These are phyloP conservation scores for Micronycteris hirsuta DNA, from an alignment of 2,113 vertebrate species.

Conservation along the genomic window DNA sequence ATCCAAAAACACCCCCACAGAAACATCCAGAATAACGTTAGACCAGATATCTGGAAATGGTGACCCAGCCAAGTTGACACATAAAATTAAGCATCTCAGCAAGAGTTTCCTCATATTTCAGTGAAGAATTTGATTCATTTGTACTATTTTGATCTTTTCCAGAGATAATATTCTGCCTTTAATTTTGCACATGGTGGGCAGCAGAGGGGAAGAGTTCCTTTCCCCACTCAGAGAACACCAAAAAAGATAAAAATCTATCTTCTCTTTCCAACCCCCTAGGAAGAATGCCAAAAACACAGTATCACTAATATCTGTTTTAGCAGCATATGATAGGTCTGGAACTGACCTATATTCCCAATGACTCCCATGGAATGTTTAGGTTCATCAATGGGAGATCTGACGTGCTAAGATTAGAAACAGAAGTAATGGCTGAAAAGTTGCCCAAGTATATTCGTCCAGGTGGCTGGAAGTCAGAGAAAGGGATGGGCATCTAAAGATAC, in stretches of 20 bases:
- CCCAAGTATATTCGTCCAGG: not conserved
- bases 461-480: not conserved
- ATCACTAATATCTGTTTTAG: not conserved
- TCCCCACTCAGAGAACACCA: not conserved
- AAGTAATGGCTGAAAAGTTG: not conserved
- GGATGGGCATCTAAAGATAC: not conserved
- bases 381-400: not conserved
- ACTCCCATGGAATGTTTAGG: not conserved
- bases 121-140: not conserved
- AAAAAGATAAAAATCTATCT: not conserved
- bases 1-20: not conserved
- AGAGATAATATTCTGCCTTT: not conserved
- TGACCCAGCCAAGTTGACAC: not conserved
- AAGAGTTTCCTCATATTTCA: not conserved
- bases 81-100: not conserved
- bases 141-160: not conserved
- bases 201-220: not conserved
- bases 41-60: not conserved
- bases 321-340: not conserved
- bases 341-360: not conserved
- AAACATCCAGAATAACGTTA: not conserved
- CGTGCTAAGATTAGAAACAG: not conserved
- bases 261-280: not conserved
- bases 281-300: not conserved
- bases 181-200: not conserved